Percentiles rank a stretch among this genome's conserved stretches.
Evolutionary conservation across 1,140 invertebrate species (phyloP).

Genomic region (Hycleus phaleratus): DNA sequence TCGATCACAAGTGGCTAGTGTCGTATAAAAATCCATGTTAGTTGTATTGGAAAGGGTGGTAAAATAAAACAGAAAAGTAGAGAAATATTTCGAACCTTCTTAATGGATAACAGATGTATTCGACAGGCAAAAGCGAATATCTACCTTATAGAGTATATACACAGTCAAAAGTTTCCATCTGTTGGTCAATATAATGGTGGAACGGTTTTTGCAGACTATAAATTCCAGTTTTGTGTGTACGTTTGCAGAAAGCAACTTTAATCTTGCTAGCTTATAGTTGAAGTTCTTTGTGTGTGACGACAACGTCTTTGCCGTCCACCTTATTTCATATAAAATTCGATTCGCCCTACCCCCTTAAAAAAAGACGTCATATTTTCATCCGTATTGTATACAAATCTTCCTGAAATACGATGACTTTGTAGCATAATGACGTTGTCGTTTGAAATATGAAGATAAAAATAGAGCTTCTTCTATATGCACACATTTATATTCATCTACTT

Average conservation of each 20-base stretch:
- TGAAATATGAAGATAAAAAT: conserved; percentile 14
- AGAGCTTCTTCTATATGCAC: neutral
- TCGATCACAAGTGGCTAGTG: too few relatives aligned
- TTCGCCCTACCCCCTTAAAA: too few relatives aligned
- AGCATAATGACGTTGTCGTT: neutral
- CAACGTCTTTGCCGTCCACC: too few relatives aligned
- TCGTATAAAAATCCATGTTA: too few relatives aligned
- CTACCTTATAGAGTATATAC: conserved; percentile 1
- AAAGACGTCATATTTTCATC: too few relatives aligned
- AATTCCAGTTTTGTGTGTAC: conserved; percentile 20
- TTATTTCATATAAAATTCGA: too few relatives aligned
- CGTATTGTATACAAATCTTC: too few relatives aligned
- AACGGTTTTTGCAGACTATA: conserved; percentile 18
- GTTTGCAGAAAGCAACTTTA: conserved; percentile 22
- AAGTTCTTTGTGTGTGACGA: too few relatives aligned
- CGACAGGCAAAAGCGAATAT: conserved; percentile 19
- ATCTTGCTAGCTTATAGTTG: conserved; percentile 3
- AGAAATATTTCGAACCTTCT: conserved; percentile 13
- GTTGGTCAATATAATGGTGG: conserved; percentile 15
- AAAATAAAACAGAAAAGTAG: neutral
- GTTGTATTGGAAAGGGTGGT: neutral
- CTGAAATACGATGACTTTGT: too few relatives aligned
- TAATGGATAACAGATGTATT: conserved; percentile 22
- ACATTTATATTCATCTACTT: conserved; percentile 1
- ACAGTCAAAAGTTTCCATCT: conserved; percentile 15